Conservation (phyloP, 2,113 vertebrate species). For the Alethe castanea region DNA sequence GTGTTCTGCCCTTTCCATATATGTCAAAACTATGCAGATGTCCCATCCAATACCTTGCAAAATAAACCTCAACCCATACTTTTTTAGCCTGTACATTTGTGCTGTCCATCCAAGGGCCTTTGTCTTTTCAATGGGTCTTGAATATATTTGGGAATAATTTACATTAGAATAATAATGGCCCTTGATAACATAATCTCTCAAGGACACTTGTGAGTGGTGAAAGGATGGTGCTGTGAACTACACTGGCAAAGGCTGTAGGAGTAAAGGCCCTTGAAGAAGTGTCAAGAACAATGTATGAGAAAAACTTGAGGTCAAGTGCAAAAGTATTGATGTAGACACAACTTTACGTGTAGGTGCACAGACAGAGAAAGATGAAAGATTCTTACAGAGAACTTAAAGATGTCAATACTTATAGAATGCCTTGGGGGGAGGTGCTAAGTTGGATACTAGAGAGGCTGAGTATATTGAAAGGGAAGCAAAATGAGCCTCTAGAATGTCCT, state of each 20-base stretch:
- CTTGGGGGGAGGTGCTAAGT: not conserved
- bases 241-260: not conserved
- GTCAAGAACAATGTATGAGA: not conserved
- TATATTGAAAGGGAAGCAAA: not conserved
- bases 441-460: not conserved
- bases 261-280: not conserved
- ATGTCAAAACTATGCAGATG: not conserved
- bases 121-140: not conserved
- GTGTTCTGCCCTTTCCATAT: not conserved
- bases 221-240: not conserved
- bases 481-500: not conserved
- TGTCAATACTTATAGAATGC: not conserved
- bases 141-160: not conserved
- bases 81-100: not conserved
- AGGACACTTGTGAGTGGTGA: not conserved
- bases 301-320: not conserved
- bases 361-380: not conserved
- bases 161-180: not conserved
- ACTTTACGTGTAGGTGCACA: not conserved
- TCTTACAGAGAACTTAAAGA: not conserved
- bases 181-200: not conserved
- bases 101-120: not conserved
- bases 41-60: accelerated
- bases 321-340: not conserved
- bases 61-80: accelerated